Evolutionary conservation across 37 sponge, comb jelly and placozoan genomes (phyloP).

Genomic region (Lycopodina hypogea): DNA sequence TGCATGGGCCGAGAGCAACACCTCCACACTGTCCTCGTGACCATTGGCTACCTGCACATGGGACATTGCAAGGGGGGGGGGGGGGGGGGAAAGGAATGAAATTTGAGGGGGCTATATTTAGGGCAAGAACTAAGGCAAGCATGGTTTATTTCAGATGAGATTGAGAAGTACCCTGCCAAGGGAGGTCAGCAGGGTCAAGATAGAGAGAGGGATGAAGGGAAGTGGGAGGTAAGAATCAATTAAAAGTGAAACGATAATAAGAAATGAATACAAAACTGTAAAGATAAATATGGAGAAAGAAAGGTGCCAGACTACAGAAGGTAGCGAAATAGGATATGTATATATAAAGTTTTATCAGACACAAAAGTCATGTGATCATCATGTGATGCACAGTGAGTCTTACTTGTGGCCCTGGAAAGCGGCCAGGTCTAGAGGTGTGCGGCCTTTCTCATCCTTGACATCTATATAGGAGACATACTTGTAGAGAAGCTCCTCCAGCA

Average conservation of each 20-base stretch:
- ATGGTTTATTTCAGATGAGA: neutral
- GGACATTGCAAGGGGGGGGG: neutral
- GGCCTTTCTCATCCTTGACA: conserved; percentile 76
- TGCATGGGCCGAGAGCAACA: conserved; percentile 59
- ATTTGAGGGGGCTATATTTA: neutral
- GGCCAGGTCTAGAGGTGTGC: conserved; percentile 84
- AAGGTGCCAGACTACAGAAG: neutral
- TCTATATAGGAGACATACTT: conserved; percentile 53
- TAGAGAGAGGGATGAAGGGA: neutral
- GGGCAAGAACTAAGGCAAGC: neutral
- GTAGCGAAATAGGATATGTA: too few relatives aligned
- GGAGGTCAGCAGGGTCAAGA: too few relatives aligned
- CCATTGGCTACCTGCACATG: conserved; percentile 65
- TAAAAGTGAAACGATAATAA: neutral
- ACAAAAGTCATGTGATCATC: neutral
- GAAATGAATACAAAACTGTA: neutral
- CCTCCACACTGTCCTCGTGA: conserved; percentile 76
- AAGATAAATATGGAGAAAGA: neutral
- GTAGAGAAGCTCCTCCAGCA: conserved; percentile 68
- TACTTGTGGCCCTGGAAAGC: conserved; percentile 79
- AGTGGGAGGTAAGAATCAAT: neutral
- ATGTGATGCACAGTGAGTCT: too few relatives aligned
- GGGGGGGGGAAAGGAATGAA: conserved; percentile 9
- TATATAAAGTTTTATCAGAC: neutral
- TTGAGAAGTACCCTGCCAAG: too few relatives aligned